These are phyloP conservation scores for Triplophysa rosa DNA, from an alignment of 2,113 vertebrate species.

Conservation along the genomic window DNA sequence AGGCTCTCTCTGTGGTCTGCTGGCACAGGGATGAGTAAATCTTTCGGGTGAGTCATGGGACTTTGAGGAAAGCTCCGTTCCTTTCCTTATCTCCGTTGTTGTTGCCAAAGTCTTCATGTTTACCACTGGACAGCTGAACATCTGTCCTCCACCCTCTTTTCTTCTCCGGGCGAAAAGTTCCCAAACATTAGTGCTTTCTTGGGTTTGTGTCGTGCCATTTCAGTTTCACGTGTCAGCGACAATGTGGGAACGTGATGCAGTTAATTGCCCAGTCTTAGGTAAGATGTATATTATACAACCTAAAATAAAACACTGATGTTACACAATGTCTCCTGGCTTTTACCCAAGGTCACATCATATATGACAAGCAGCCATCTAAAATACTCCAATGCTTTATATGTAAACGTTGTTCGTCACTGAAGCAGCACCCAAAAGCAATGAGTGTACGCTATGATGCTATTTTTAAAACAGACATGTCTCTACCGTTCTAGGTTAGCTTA, in stretches of 20 bases:
- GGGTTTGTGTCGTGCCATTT: too few species aligned
- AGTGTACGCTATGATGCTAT: not conserved
- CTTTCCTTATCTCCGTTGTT: slow-evolving; percentile 41
- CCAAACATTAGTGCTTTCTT: too few species aligned
- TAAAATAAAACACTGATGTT: too few species aligned
- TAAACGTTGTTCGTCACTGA: not conserved
- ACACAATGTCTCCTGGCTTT: too few species aligned
- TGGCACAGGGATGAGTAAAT: slow-evolving; percentile 23
- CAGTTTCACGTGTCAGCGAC: too few species aligned
- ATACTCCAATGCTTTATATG: slow-evolving; percentile 1
- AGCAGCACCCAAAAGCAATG: not conserved
- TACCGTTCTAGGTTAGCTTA: slow-evolving; percentile 20
- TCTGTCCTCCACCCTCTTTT: slow-evolving; percentile 35
- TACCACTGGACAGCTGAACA: slow-evolving; percentile 40
- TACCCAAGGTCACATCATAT: too few species aligned
- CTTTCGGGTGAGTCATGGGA: slow-evolving; percentile 38
- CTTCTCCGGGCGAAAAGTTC: not conserved
- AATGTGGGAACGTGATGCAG: too few species aligned
- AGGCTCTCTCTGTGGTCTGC: slow-evolving; percentile 13
- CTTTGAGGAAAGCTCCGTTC: slow-evolving; percentile 32
- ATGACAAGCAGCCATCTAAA: too few species aligned
- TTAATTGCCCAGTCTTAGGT: too few species aligned
- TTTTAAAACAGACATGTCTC: slow-evolving; percentile 40
- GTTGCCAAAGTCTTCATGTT: slow-evolving; percentile 34
- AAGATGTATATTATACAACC: too few species aligned